phyloP scores from a whole-genome alignment of 2,113 vertebrate species.

The Gadus chalcogrammus region DNA sequence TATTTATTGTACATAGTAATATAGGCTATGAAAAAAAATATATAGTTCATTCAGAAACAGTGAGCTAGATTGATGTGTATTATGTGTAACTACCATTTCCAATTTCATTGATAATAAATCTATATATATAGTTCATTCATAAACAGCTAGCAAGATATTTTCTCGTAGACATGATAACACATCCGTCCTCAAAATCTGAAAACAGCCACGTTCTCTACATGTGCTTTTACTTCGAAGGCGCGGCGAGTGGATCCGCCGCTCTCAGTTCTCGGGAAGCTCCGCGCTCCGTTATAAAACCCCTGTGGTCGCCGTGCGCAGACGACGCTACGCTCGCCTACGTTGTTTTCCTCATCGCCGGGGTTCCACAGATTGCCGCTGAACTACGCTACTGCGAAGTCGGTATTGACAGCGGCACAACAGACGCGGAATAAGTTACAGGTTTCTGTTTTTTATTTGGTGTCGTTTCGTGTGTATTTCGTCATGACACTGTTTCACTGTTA shows the following conservation, averaged over 20 bases:
- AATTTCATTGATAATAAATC: no score
- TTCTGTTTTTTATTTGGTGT: conserved; percentile 7
- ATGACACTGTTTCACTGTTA: conserved; percentile 16
- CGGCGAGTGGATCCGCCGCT: conserved; percentile 49
- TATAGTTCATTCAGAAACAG: no score
- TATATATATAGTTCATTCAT: no score
- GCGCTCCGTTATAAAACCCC: conserved; percentile 31
- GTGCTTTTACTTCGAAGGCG: conserved; percentile 47
- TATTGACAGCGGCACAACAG: conserved; percentile 41
- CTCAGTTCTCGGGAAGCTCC: neutral
- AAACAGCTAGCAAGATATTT: no score
- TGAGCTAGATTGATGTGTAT: no score
- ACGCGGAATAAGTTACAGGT: conserved; percentile 64
- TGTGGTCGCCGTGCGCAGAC: conserved; percentile 28
- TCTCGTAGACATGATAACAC: neutral
- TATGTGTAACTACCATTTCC: no score
- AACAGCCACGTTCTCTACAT: no score
- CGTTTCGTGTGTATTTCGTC: neutral
- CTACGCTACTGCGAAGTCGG: conserved; percentile 54
- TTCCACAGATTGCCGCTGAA: conserved; percentile 50
- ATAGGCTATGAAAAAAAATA: no score
- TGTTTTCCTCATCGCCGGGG: conserved; percentile 69
- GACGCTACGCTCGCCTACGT: conserved; percentile 45
- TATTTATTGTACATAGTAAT: no score
- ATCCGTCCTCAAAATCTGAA: neutral